Evolutionary conservation across 2,113 vertebrate species (phyloP).

Genomic region (Albula glossodonta): DNA sequence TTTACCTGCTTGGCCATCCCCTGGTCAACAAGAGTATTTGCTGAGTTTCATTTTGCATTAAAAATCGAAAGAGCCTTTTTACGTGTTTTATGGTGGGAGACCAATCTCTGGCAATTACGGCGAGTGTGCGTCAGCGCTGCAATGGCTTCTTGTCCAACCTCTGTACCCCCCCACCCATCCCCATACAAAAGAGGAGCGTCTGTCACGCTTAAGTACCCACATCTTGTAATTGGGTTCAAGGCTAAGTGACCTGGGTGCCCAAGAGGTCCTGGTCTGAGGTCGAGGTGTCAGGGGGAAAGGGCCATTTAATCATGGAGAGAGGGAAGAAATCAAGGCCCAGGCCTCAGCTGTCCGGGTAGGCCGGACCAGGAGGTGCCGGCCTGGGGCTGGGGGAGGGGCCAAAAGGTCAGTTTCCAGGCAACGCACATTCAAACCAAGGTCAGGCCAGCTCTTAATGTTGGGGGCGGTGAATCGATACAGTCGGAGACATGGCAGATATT

Average conservation of each 20-base stretch:
- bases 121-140: slow-evolving; percentile 67
- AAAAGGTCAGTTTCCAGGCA: slow-evolving; percentile 62
- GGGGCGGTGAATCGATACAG: slow-evolving; percentile 60
- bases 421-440: slow-evolving; percentile 66
- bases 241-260: slow-evolving; percentile 74
- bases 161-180: slow-evolving; percentile 50
- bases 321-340: slow-evolving; percentile 65
- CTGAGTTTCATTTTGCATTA: slow-evolving; percentile 70
- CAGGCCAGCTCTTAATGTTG: slow-evolving; percentile 70
- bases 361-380: slow-evolving; percentile 35
- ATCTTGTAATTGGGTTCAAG: slow-evolving; percentile 85
- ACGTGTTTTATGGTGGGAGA: slow-evolving; percentile 64
- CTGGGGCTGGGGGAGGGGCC: slow-evolving; percentile 10
- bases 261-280: slow-evolving; percentile 67
- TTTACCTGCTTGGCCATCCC: slow-evolving; percentile 23
- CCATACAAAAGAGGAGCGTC: slow-evolving; percentile 60
- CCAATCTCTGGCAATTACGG: slow-evolving; percentile 73
- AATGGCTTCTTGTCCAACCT: slow-evolving; percentile 57
- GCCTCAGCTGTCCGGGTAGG: slow-evolving; percentile 57
- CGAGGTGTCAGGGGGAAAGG: slow-evolving; percentile 63
- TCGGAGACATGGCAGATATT: slow-evolving; percentile 66
- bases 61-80: slow-evolving; percentile 65
- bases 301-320: slow-evolving; percentile 73
- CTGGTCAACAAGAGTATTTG: slow-evolving; percentile 50
- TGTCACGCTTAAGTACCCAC: slow-evolving; percentile 78